Base-by-base conservation (phyloP, 2,797 vertebrate genomes). In the Fratercula arctica region DNA sequence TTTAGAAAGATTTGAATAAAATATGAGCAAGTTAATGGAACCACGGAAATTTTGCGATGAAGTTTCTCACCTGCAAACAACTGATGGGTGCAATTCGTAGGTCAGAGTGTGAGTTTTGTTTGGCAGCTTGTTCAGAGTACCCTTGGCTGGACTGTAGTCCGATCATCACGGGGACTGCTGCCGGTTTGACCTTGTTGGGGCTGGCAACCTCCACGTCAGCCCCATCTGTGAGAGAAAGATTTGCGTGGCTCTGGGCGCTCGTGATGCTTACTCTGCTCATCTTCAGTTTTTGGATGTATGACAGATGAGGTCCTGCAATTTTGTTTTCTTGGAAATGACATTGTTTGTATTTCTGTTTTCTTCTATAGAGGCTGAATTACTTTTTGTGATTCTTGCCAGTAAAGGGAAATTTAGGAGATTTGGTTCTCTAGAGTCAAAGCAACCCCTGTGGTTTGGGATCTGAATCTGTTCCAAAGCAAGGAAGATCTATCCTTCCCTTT, bases 391-490 rank as follows among this genome's bases (percentile, higher is more conserved):
- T 70, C 51, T 54, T 78, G 64, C 54, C 85, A 92, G 33, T 56
- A 61, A 46, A 5, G 37, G 50, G 57, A 80, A 85, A 66, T 85
- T n/a, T 51, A 43, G 67, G 87, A 83, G 64, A 39, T 19, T 7
- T 75, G 56, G 75, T 23, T 90, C 80, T 87, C 67, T 41, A 20
- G 53, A 74, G 64, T 80, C 48, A 77, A 82, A 85, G 45, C 37
- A 93, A 13, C 46, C 46, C 48, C 63, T 94, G 70, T 75, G 84
- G 50, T 87, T 93, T 95, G 86, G 64, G 48, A 90, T 48, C 68
- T 84, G 89, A 80, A 69, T 61, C 20, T 64, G 9, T 78, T 90
- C 69, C 82, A 89, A 75, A 43, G 61, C 15, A 46, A 41, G 56
- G 45, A 88, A 76, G 56, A 67, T 63, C 41, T 69, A 8, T 16